phyloP scores from a whole-genome alignment of 1,140 invertebrate species.

The Polypedilum vanderplanki region DNA sequence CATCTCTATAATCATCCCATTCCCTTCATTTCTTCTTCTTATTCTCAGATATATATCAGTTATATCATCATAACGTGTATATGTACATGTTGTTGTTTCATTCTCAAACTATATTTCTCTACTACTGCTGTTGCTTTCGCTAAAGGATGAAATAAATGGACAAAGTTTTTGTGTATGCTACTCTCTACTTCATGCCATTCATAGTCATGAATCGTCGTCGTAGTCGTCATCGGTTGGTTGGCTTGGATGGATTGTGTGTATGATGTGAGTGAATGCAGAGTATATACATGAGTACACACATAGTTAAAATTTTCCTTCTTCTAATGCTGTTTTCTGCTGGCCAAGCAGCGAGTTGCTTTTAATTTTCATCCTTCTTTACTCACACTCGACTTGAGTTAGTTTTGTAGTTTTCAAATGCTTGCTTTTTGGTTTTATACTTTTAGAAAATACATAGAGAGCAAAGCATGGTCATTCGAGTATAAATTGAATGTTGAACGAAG shows the following conservation, averaged over 20 bases:
- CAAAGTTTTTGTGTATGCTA: conserved; percentile 8
- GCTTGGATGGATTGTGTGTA: not conserved
- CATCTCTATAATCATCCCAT: not conserved
- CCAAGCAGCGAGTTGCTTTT: not conserved
- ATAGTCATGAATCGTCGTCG: not conserved
- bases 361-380: not conserved
- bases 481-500: conserved; percentile 11
- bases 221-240: not conserved
- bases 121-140: not conserved
- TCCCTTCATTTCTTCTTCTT: not conserved
- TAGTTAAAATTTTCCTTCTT: not conserved
- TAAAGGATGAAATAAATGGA: conserved; percentile 24
- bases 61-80: conserved; percentile 4
- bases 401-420: not conserved
- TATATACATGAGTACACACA: no score
- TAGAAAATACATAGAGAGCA: not conserved
- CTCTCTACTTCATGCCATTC: not conserved
- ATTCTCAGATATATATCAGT: not conserved
- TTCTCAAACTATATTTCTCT: not conserved
- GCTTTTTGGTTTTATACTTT: not conserved
- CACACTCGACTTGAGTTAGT: not conserved
- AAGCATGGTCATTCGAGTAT: conserved; percentile 23
- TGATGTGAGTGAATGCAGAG: not conserved
- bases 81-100: not conserved
- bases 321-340: not conserved